phyloP scores from a whole-genome alignment of 2,888 invertebrate species.

The Scrobipalpa costella region DNA sequence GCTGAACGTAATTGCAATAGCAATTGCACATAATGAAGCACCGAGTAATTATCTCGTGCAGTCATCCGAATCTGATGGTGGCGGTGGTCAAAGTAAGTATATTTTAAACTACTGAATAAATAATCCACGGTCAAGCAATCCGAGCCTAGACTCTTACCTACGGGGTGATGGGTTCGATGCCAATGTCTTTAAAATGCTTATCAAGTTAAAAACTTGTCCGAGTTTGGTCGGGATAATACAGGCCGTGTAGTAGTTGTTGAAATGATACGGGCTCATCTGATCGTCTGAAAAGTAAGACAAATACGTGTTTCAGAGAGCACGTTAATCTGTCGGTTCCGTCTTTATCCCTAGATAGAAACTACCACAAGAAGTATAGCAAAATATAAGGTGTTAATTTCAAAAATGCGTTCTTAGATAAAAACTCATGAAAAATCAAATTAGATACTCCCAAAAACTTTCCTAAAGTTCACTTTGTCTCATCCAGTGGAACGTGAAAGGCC shows the following conservation, averaged over 20 bases:
- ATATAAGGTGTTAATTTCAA: too few species aligned
- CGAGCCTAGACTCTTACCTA: neutral
- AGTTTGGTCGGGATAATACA: too few species aligned
- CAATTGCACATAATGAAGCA: slow-evolving; percentile 34
- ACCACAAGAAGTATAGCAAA: too few species aligned
- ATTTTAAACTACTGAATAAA: neutral
- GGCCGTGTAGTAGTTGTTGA: too few species aligned
- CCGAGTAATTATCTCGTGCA: neutral
- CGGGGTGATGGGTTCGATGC: neutral
- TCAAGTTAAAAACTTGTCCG: too few species aligned
- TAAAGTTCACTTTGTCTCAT: neutral
- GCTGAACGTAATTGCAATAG: slow-evolving; percentile 9
- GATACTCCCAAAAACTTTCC: too few species aligned
- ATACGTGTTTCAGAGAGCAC: too few species aligned
- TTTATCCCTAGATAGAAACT: too few species aligned
- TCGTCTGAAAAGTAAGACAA: neutral
- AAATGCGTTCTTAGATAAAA: too few species aligned
- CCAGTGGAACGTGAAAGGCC: neutral
- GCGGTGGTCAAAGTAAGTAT: neutral
- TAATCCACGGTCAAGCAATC: neutral
- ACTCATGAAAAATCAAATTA: too few species aligned
- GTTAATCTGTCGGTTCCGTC: too few species aligned
- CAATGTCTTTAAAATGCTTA: too few species aligned
- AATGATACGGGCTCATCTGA: neutral
- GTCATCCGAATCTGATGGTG: neutral